Conservation (phyloP, 2,888 invertebrate genomes). For the Nomada ferruginata region DNA sequence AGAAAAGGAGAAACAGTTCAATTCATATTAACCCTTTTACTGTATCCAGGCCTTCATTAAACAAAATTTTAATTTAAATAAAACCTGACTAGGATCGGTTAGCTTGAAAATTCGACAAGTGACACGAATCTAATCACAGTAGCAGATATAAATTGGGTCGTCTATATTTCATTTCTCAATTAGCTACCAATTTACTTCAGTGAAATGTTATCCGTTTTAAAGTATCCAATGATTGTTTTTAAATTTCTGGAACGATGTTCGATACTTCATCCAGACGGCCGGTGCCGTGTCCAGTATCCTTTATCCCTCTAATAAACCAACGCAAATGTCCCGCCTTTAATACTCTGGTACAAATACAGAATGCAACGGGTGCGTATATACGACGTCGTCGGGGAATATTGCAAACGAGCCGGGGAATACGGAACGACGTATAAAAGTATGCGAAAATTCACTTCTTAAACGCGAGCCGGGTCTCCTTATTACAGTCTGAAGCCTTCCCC, state of each 20-base stretch:
- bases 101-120: too few species aligned
- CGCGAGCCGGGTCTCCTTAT: conserved; percentile 50
- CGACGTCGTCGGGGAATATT: conserved; percentile 31
- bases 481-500: conserved; percentile 56
- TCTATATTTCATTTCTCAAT: too few species aligned
- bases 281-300: too few species aligned
- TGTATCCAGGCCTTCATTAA: neutral
- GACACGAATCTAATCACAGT: too few species aligned
- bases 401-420: conserved; percentile 33
- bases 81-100: too few species aligned
- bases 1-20: neutral
- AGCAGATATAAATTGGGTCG: too few species aligned
- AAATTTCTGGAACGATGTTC: too few species aligned
- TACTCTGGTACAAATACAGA: conserved; percentile 15
- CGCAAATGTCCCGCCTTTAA: neutral
- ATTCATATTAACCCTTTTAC: neutral
- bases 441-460: conserved; percentile 51
- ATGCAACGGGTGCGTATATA: conserved; percentile 14
- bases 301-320: neutral
- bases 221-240: too few species aligned
- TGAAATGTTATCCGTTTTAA: too few species aligned
- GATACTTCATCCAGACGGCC: too few species aligned
- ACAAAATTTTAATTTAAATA: too few species aligned
- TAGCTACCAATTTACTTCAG: too few species aligned
- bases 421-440: conserved; percentile 36